These are phyloP conservation scores for Syngnathus floridae DNA, from an alignment of 2,113 vertebrate species.

Conservation along the genomic window DNA sequence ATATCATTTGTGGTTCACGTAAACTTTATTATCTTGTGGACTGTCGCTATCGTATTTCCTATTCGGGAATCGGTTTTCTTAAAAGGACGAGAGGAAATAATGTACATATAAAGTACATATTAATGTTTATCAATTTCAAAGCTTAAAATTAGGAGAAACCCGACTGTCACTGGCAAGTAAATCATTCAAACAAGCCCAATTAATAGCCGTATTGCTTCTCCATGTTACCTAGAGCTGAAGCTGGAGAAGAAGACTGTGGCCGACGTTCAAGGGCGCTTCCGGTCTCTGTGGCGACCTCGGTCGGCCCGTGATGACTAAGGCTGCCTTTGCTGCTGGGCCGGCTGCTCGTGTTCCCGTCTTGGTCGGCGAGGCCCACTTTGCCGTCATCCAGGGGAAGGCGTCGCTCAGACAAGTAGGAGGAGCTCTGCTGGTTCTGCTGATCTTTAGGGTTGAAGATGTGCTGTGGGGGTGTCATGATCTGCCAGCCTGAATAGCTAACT, in stretches of 20 bases:
- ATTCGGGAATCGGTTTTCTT: no score
- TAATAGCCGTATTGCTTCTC: not conserved
- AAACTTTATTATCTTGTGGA: no score
- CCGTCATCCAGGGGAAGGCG: slow-evolving; percentile 79
- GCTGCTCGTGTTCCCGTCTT: slow-evolving; percentile 84
- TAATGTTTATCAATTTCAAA: not conserved
- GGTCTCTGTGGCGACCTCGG: slow-evolving; percentile 81
- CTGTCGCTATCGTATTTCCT: no score
- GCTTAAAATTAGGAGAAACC: no score
- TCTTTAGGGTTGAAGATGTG: slow-evolving; percentile 87
- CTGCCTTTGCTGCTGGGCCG: slow-evolving; percentile 82
- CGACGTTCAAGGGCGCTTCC: slow-evolving; percentile 83
- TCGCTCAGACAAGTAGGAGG: slow-evolving; percentile 67
- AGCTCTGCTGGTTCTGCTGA: slow-evolving; percentile 32
- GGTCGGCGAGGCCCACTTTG: slow-evolving; percentile 81
- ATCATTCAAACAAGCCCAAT: not conserved
- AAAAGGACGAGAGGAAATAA: no score
- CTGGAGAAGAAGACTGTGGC: slow-evolving; percentile 85
- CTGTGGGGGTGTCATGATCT: slow-evolving; percentile 88
- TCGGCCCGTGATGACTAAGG: slow-evolving; percentile 82
- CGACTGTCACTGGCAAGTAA: not conserved
- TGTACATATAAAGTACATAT: no score
- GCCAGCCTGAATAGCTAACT: slow-evolving; percentile 90
- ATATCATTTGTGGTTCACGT: not conserved
- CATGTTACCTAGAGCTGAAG: slow-evolving; percentile 85